Evolutionary conservation across 2,113 vertebrate genomes (phyloP).

Genomic region (Smithornis capensis): DNA sequence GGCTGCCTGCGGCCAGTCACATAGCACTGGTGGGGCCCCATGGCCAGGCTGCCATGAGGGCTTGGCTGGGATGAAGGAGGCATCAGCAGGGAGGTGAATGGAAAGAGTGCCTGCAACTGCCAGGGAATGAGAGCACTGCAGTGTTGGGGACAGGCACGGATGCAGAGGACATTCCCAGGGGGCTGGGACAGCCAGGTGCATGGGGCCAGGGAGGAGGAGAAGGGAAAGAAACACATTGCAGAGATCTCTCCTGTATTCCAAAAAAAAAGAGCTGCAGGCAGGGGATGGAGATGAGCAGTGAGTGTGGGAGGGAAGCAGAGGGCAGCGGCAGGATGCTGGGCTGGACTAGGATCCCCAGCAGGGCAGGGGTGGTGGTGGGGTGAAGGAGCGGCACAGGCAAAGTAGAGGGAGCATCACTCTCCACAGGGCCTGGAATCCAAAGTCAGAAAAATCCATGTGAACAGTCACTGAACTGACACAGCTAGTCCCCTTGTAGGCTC

Average conservation of each 20-base stretch:
- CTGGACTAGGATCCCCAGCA: neutral
- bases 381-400: neutral
- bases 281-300: neutral
- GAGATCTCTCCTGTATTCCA: neutral
- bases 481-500: neutral
- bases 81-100: neutral
- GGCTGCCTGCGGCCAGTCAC: slow-evolving; percentile 68
- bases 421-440: neutral
- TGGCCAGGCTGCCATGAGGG: neutral
- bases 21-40: slow-evolving; percentile 65
- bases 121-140: rapidly evolving
- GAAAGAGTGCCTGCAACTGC: neutral
- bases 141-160: neutral
- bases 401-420: neutral
- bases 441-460: neutral
- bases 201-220: neutral
- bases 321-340: neutral
- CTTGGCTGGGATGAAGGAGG: slow-evolving; percentile 22
- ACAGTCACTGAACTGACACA: neutral
- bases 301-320: neutral
- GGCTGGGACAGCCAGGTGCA: neutral
- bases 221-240: neutral
- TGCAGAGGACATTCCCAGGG: neutral
- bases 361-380: neutral
- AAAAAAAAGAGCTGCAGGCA: neutral